Conservation (phyloP, 2,113 vertebrate species). For the Redunca redunca region DNA sequence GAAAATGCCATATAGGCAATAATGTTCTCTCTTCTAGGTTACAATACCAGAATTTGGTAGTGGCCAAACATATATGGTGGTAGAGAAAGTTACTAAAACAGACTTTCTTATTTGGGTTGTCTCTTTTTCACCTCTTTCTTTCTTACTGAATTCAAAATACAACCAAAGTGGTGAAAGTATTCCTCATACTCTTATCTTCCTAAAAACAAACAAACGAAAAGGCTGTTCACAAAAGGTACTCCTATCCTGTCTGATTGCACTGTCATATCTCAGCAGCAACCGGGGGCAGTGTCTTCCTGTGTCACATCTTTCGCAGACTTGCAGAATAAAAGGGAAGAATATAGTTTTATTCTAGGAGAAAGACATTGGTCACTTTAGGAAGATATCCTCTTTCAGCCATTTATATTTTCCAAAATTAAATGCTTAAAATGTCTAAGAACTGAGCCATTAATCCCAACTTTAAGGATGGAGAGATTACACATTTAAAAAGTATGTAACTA, state of each 20-base stretch:
- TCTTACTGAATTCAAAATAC: background rate
- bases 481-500: background rate
- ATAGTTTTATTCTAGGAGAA: background rate
- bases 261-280: background rate
- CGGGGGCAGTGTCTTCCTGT: background rate
- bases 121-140: background rate
- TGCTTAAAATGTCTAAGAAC: background rate
- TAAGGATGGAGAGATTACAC: background rate
- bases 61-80: background rate
- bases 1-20: background rate
- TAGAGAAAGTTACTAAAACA: background rate
- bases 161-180: background rate
- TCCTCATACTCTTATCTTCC: background rate
- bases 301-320: background rate
- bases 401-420: background rate
- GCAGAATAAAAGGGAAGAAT: background rate
- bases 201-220: background rate
- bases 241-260: background rate
- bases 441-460: background rate
- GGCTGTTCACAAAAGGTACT: background rate
- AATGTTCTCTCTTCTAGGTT: background rate
- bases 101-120: background rate
- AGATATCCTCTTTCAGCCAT: background rate
- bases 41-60: background rate
- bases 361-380: background rate